Conservation (phyloP, 2,113 vertebrate genomes). For the Gnathonemus longibarbis region DNA sequence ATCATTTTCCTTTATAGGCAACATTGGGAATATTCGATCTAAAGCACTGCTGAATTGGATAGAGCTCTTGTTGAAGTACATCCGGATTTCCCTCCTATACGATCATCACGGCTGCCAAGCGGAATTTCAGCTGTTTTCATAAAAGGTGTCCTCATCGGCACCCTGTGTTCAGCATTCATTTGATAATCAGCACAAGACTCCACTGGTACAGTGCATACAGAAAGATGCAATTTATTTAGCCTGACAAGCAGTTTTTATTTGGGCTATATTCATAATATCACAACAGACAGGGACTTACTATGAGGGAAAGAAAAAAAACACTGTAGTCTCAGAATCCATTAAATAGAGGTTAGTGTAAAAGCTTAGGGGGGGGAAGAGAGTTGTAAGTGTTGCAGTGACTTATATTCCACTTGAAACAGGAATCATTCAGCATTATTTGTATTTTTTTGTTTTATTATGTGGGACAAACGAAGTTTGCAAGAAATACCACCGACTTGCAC, state of each 20-base stretch:
- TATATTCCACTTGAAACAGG: background rate
- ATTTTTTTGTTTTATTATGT: background rate
- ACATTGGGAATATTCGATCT: constrained; percentile 39
- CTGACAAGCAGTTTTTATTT: background rate
- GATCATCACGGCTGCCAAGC: background rate
- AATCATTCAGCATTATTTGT: background rate
- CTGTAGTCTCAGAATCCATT: background rate
- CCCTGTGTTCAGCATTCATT: background rate
- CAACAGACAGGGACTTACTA: background rate
- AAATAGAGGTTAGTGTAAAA: background rate
- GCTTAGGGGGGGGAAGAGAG: background rate
- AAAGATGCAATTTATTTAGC: background rate
- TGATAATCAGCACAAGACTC: background rate
- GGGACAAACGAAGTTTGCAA: background rate
- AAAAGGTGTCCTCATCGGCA: constrained; percentile 41
- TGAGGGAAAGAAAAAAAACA: background rate
- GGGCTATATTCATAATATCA: background rate
- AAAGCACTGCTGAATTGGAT: constrained; percentile 45
- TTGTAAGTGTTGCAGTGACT: background rate
- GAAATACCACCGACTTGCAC: background rate
- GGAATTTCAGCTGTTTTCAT: background rate
- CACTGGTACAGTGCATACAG: background rate
- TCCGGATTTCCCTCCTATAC: background rate
- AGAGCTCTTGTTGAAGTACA: constrained; percentile 32
- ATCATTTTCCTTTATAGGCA: constrained; percentile 45